phyloP scores from a whole-genome alignment of 2,797 vertebrate genomes.

The Poeciliopsis paucimaculata region DNA sequence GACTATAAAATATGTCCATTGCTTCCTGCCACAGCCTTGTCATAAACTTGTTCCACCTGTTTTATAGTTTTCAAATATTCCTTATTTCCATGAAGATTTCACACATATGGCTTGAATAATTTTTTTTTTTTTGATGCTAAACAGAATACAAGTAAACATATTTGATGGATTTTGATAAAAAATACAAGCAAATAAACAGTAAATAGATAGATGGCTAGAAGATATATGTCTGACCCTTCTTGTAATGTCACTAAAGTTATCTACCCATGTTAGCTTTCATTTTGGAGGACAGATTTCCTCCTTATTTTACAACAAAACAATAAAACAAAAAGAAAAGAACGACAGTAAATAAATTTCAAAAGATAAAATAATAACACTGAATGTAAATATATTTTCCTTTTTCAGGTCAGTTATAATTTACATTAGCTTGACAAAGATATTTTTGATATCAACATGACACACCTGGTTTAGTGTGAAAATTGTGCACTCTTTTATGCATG shows the following conservation, averaged over 20 bases:
- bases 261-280: not conserved
- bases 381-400: not conserved
- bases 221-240: not conserved
- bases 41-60: not conserved
- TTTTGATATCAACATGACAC: too few species aligned
- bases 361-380: not conserved
- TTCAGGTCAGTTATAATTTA: not conserved
- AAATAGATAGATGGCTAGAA: not conserved
- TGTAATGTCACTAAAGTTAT: not conserved
- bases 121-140: not conserved
- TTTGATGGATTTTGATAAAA: not conserved
- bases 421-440: not conserved
- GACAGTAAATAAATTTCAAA: not conserved
- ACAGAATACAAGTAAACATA: not conserved
- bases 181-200: not conserved
- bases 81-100: not conserved
- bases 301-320: not conserved
- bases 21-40: not conserved
- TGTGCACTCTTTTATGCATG: too few species aligned
- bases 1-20: not conserved
- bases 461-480: too few species aligned
- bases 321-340: not conserved
- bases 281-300: not conserved
- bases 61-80: not conserved
- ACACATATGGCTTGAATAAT: not conserved